Conservation (phyloP, 2,888 invertebrate genomes). For the Allolobophora icterica region DNA sequence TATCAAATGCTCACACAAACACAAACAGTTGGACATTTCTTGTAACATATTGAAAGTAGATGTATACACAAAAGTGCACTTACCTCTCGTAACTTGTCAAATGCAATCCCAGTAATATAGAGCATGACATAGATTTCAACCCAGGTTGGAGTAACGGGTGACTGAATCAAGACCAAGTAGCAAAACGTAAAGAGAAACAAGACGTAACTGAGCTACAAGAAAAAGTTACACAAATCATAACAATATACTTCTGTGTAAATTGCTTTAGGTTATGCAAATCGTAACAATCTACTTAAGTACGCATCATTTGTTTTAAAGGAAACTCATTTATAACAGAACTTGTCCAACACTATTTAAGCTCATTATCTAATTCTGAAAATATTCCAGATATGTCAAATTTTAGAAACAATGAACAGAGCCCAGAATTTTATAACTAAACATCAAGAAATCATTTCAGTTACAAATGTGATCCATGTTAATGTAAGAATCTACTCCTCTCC, state of each 20-base stretch:
- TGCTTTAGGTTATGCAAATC: too few relatives aligned
- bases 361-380: neutral
- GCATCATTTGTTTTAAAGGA: too few relatives aligned
- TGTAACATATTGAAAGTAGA: neutral
- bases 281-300: too few relatives aligned
- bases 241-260: neutral
- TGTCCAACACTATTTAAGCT: neutral
- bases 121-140: slow-evolving; percentile 89
- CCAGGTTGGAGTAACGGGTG: slow-evolving; percentile 80
- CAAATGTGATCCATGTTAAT: neutral
- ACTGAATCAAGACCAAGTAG: slow-evolving; percentile 86
- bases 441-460: neutral
- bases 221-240: neutral
- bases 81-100: slow-evolving; percentile 92
- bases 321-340: neutral
- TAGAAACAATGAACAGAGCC: neutral
- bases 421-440: neutral
- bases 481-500: neutral
- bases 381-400: neutral
- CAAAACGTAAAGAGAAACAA: slow-evolving; percentile 80
- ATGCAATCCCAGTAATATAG: slow-evolving; percentile 85
- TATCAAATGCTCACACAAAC: too few relatives aligned
- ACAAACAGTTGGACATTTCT: neutral
- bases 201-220: slow-evolving; percentile 59
- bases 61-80: slow-evolving; percentile 31